A percentile compares a stretch with the other conserved stretches of the same genome.
Conservation (phyloP, 2,797 vertebrate species). For the Emydoidea blandingii region DNA sequence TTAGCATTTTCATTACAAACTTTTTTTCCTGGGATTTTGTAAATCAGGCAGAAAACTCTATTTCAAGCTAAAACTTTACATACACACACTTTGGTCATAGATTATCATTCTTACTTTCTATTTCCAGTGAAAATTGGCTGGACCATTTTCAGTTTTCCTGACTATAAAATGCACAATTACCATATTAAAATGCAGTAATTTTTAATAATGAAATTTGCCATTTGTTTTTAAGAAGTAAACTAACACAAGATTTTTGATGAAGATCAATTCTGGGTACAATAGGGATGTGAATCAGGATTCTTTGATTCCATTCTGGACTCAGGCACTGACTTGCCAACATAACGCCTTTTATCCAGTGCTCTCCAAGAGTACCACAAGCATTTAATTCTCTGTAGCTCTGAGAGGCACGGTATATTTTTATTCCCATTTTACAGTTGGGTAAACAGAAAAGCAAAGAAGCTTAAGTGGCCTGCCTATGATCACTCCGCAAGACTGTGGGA, state of each 20-base stretch:
- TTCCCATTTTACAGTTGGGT: neutral
- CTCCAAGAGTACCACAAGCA: neutral
- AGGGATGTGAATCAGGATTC: neutral
- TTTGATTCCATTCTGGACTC: accelerated
- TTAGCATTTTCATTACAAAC: conserved; percentile 47
- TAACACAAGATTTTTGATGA: neutral
- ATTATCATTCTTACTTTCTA: neutral
- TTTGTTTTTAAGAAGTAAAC: neutral
- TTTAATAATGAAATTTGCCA: neutral
- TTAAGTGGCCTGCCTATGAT: accelerated
- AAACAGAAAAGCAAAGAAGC: neutral
- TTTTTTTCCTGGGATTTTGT: conserved; percentile 31
- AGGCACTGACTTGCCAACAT: neutral
- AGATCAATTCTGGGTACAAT: accelerated
- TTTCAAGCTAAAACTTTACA: conserved; percentile 29
- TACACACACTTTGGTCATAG: neutral
- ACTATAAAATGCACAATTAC: neutral
- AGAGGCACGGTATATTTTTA: accelerated
- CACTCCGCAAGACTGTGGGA: neutral
- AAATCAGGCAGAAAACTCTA: conserved; percentile 44
- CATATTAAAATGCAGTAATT: neutral
- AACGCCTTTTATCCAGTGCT: neutral
- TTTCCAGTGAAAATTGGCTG: neutral
- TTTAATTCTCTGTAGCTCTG: neutral
- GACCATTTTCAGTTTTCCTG: neutral